Conservation (phyloP, 2,113 vertebrate genomes). For the Mola mola region DNA sequence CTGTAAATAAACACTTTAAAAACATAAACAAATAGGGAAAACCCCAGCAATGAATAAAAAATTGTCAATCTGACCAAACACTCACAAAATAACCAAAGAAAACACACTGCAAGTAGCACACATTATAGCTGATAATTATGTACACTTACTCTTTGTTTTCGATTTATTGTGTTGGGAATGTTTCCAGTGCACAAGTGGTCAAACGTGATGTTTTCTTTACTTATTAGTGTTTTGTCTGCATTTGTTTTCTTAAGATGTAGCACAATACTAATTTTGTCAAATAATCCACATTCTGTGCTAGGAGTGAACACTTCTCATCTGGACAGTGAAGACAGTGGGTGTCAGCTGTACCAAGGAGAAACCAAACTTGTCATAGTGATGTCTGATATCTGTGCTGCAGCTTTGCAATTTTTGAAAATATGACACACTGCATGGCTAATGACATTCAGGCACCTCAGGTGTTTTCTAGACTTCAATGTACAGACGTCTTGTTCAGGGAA, state of each 20-base stretch:
- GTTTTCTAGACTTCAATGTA: slow-evolving; percentile 11
- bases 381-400: slow-evolving; percentile 35
- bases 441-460: slow-evolving; percentile 12
- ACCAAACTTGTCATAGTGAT: slow-evolving; percentile 49
- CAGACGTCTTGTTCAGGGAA: neutral
- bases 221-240: too few species aligned
- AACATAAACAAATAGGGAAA: slow-evolving; percentile 12
- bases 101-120: neutral
- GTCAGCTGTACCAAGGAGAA: slow-evolving; percentile 52
- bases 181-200: too few species aligned
- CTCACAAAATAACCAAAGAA: neutral
- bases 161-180: too few species aligned
- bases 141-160: too few species aligned
- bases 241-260: slow-evolving; percentile 59
- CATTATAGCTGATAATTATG: too few species aligned
- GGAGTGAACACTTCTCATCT: slow-evolving; percentile 48
- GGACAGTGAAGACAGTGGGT: slow-evolving; percentile 39
- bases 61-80: neutral
- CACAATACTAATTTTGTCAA: slow-evolving; percentile 66
- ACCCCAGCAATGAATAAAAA: too few species aligned
- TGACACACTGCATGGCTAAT: slow-evolving; percentile 36
- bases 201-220: too few species aligned
- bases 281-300: slow-evolving; percentile 32
- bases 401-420: slow-evolving; percentile 48
- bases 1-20: slow-evolving; percentile 57